Conservation (phyloP, 2,797 vertebrate species). For the Hipposideros larvatus region DNA sequence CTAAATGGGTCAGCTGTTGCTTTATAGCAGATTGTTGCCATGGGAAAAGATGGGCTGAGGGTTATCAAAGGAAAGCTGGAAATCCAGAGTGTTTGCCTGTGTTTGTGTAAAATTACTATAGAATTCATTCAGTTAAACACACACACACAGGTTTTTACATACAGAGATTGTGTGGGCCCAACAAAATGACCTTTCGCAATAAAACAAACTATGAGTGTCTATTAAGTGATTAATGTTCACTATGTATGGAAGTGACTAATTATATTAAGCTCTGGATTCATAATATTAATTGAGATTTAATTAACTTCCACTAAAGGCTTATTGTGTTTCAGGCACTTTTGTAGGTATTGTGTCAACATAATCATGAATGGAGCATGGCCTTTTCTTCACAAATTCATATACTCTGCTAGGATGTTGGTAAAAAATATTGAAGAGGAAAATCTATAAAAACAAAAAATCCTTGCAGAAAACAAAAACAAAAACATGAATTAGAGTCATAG, state of each 20-base stretch:
- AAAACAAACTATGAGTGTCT: not conserved
- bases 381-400: not conserved
- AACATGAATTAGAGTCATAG: not conserved
- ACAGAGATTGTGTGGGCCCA: not conserved
- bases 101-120: not conserved
- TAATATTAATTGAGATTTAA: not conserved
- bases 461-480: not conserved
- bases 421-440: conserved; percentile 20
- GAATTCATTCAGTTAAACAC: not conserved
- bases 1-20: not conserved
- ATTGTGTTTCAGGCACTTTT: not conserved
- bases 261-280: not conserved
- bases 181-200: not conserved
- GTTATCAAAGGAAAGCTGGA: not conserved
- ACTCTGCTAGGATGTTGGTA: not conserved
- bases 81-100: not conserved
- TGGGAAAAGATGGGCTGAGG: not conserved
- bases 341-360: not conserved
- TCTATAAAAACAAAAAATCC: not conserved
- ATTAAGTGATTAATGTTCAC: not conserved
- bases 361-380: not conserved
- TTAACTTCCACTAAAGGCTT: not conserved
- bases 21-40: not conserved
- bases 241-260: not conserved
- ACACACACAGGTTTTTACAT: not conserved